phyloP scores from a whole-genome alignment of 2,888 invertebrate genomes.

The Dicyrtomina minuta region DNA sequence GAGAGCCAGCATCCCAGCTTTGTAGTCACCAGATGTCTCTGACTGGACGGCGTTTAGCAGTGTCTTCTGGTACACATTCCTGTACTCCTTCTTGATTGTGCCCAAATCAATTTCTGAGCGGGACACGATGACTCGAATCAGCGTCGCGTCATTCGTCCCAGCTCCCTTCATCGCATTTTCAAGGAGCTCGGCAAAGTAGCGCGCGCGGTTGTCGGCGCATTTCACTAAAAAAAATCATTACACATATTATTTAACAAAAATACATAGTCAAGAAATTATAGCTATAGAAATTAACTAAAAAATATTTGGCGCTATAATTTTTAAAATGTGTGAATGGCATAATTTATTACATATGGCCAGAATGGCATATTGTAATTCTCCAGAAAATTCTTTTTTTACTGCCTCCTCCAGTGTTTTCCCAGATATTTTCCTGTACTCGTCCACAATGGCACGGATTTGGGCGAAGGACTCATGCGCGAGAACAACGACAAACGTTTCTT shows the following conservation, averaged over 20 bases:
- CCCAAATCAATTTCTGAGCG: conserved; percentile 49
- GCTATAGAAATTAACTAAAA: not conserved
- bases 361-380: conserved; percentile 68
- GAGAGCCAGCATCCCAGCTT: conserved; percentile 64
- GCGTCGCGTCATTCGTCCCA: conserved; percentile 43
- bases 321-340: too few relatives aligned
- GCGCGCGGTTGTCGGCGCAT: conserved; percentile 40
- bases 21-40: conserved; percentile 70
- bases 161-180: conserved; percentile 49
- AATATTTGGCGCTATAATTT: too few relatives aligned
- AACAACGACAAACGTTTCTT: conserved; percentile 67
- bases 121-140: conserved; percentile 51
- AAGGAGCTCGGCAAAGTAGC: conserved; percentile 47
- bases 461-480: conserved; percentile 73
- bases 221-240: conserved; percentile 36
- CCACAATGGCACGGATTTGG: conserved; percentile 69
- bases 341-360: conserved; percentile 65
- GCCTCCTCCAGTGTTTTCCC: conserved; percentile 74
- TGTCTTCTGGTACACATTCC: conserved; percentile 44
- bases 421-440: conserved; percentile 71
- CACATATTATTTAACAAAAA: not conserved
- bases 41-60: conserved; percentile 57
- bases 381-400: conserved; percentile 63
- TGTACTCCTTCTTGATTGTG: conserved; percentile 49
- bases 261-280: too few relatives aligned